Percentiles rank a stretch among this genome's conserved stretches.
These are phyloP conservation scores for roundworm (Caenorhabditis elegans) DNA, from an alignment of 1,140 invertebrate species.

Conservation along the genomic window WBcel235 BX284603.4:10506001-10506500, in stretches of 20 bases:
- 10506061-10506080: no score
- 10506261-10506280: neutral
- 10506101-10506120: no score
- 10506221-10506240: neutral
- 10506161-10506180: neutral
- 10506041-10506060: no score
- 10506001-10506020: no score
- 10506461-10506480: constrained; percentile 57
- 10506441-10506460: constrained; percentile 48
- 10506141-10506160: no score
- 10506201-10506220: constrained; percentile 7
- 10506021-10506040: no score
- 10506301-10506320: neutral
- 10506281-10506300: constrained; percentile 34
- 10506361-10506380: constrained; percentile 37
- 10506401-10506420: neutral
- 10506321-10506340: constrained; percentile 2
- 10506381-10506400: no score
- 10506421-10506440: constrained; percentile 37
- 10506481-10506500: constrained; percentile 54
- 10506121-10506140: no score
- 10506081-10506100: no score
- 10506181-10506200: neutral
- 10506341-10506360: constrained; percentile 34
- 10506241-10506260: neutral